Conservation (phyloP, 2,888 invertebrate species). For the Eutolmus rufibarbis region DNA sequence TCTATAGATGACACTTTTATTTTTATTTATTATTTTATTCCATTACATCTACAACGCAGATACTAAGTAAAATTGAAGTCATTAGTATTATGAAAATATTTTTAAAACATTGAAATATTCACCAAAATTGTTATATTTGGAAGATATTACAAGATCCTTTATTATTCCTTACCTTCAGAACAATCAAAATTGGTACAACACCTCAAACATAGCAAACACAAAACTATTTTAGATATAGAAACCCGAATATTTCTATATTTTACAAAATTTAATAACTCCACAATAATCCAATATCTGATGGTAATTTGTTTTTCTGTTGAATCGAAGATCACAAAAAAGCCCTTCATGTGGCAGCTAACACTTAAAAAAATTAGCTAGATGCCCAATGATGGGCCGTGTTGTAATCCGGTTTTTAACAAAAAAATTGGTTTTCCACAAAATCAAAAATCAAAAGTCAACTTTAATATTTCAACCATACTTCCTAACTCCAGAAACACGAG, state of each 20-base stretch:
- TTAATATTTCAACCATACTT: background rate
- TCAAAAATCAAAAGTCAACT: background rate
- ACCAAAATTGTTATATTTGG: background rate
- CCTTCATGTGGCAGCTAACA: slow-evolving; percentile 64
- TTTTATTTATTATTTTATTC: too few species aligned
- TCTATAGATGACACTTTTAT: too few species aligned
- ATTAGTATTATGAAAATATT: too few species aligned
- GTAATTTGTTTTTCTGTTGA: background rate
- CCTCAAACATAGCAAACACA: background rate
- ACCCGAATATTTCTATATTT: background rate
- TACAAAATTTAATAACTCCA: background rate
- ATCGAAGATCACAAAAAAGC: slow-evolving; percentile 58
- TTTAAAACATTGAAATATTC: too few species aligned
- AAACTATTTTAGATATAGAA: background rate
- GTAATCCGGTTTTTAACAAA: slow-evolving; percentile 49
- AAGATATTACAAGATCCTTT: background rate
- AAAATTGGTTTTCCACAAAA: background rate
- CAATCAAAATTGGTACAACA: background rate
- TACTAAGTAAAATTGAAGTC: too few species aligned
- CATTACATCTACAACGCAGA: too few species aligned
- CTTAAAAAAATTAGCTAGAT: slow-evolving; percentile 55
- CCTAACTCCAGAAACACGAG: background rate
- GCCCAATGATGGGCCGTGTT: slow-evolving; percentile 62
- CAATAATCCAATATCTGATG: background rate
- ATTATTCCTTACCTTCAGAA: background rate